A percentile compares a stretch with the other conserved stretches of the same genome.
phyloP scores from a whole-genome alignment of 2,888 invertebrate genomes.

The Tipula lateralis region DNA sequence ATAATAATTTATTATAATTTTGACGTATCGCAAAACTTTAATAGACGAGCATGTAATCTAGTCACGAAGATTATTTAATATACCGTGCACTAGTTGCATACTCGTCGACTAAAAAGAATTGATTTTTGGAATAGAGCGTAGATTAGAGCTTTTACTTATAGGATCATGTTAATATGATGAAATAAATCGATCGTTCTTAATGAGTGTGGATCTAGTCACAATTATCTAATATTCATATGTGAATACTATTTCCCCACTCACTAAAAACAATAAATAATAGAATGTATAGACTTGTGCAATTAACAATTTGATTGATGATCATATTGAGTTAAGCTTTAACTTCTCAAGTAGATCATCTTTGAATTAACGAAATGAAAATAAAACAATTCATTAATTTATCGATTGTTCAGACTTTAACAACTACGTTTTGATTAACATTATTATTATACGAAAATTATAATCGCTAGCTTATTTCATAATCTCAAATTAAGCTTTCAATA shows the following conservation, averaged over 20 bases:
- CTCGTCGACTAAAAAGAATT: slow-evolving; percentile 52
- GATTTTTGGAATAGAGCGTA: slow-evolving; percentile 34
- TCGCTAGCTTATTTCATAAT: not conserved
- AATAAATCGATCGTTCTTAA: slow-evolving; percentile 46
- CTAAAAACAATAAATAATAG: slow-evolving; percentile 46
- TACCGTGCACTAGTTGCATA: slow-evolving; percentile 52
- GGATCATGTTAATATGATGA: not conserved
- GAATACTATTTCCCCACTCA: slow-evolving; percentile 51
- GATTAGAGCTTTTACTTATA: too few species aligned
- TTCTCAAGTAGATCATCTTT: not conserved
- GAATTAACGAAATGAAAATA: not conserved
- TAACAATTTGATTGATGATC: not conserved
- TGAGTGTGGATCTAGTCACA: slow-evolving; percentile 53
- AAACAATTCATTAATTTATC: not conserved
- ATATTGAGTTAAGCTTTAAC: not conserved
- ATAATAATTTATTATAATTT: not conserved
- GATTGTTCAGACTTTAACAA: not conserved
- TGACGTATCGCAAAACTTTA: slow-evolving; percentile 41
- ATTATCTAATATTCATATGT: slow-evolving; percentile 43
- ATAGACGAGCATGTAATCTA: slow-evolving; percentile 53
- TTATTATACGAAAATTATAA: not conserved
- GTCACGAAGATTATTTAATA: slow-evolving; percentile 51
- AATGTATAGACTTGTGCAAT: not conserved
- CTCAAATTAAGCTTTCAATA: not conserved
- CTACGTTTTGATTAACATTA: not conserved